These are phyloP conservation scores for Epinephelus awoara DNA, from an alignment of 2,797 vertebrate genomes.

Conservation along the genomic window DNA sequence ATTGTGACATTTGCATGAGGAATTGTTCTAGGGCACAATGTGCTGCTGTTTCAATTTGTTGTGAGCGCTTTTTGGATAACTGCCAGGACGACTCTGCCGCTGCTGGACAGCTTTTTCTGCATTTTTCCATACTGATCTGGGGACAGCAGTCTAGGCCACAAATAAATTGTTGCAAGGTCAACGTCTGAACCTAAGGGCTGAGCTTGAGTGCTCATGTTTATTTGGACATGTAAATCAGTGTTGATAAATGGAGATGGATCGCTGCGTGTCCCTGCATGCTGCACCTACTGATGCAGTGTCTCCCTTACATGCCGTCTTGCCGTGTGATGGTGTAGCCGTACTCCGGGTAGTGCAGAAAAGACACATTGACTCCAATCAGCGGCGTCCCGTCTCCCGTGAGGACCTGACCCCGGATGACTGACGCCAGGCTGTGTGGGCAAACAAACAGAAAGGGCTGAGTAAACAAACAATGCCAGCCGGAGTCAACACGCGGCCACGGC, in stretches of 20 bases:
- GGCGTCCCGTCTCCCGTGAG: constrained; percentile 97
- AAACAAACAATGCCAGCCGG: constrained; percentile 68
- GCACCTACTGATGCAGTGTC: constrained; percentile 3
- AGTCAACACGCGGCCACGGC: constrained; percentile 37
- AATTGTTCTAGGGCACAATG: constrained; percentile 74
- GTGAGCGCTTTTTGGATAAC: constrained; percentile 52
- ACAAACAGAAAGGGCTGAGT: constrained; percentile 71
- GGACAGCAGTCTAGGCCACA: constrained; percentile 9
- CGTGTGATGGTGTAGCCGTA: constrained; percentile 96
- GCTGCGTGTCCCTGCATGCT: not conserved
- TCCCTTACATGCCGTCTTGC: constrained; percentile 97
- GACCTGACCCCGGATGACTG: constrained; percentile 97
- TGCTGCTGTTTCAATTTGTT: constrained; percentile 69
- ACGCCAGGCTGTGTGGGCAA: constrained; percentile 89
- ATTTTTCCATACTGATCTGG: constrained; percentile 24
- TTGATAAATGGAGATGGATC: constrained; percentile 4
- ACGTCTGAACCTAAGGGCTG: constrained; percentile 30
- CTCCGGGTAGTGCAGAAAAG: constrained; percentile 94
- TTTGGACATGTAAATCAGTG: constrained; percentile 46
- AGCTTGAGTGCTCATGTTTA: constrained; percentile 24
- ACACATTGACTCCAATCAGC: constrained; percentile 98
- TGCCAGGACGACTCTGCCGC: constrained; percentile 53
- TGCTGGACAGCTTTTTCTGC: constrained; percentile 32
- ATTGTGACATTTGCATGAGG: constrained; percentile 80
- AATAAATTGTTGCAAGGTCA: constrained; percentile 21